Evolutionary conservation across 2,888 invertebrate genomes (phyloP), one percentile per base, ranked within the genome.

Genomic region (Saturnia pavonia): DNA sequence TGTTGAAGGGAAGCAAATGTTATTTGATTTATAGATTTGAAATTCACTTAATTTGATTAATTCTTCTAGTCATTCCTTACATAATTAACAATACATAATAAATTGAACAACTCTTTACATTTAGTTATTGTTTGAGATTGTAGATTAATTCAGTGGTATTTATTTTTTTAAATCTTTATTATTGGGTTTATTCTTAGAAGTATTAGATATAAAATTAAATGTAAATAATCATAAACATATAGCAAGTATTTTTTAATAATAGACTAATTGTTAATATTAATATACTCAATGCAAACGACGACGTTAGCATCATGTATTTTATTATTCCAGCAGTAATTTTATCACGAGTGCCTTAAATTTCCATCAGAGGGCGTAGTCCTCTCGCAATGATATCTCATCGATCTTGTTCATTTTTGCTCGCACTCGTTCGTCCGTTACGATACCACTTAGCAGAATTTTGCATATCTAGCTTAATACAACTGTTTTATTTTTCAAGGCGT

Each of bases 361-460:
- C 75, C n/a, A 48, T 63, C 67, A 22, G 43, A 57, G 67, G 60
- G 42, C 54, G 70, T 71, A 71, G 43, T 65, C 60, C 48, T 34
- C 72, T 73, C 69, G 69, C 71, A 78, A 77, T 80, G 84, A 81
- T 80, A 78, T 77, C 72, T 77, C 82, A 88, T 88, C 86, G 82
- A 87, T 88, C 88, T 84, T 83, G 77, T 74, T 86, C 84, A 87
- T 87, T 87, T 87, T 85, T 83, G 78, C 80, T 79, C 73, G 68
- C 65, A 51, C 34, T 68, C 51, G 40, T 72, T 71, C 75, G 76
- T 71, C 74, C 76, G 75, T 72, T 73, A 77, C 63, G 40, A 68
- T 78, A 73, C 78, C 60, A 69, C 60, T 75, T 72, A 77, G 77
- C 77, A 74, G 75, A 76, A 72, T 79, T 79, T 81, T 84, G 83